phyloP scores from a whole-genome alignment of 2,888 invertebrate genomes.

The Caenorhabditis angaria region DNA sequence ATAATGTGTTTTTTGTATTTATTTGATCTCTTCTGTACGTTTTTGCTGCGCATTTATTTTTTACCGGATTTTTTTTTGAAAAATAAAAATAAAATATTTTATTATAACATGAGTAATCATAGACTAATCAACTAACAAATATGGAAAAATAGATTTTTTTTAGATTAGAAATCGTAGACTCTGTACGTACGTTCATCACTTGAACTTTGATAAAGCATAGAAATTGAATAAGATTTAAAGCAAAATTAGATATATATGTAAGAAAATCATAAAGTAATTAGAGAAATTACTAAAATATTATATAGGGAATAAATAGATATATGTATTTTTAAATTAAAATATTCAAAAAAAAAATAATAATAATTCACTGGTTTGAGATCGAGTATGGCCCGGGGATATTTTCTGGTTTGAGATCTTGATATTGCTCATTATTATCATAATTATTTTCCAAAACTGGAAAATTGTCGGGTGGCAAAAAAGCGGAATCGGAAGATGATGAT shows the following conservation, averaged over 20 bases:
- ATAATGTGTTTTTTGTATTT: slow-evolving; percentile 1
- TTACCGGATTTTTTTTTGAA: no score
- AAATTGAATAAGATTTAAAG: no score
- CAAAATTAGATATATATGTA: not conserved
- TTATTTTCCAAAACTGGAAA: not conserved
- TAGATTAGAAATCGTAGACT: slow-evolving; percentile 17
- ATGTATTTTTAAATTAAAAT: no score
- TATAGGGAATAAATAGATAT: no score
- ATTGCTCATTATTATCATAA: not conserved
- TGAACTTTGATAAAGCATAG: not conserved
- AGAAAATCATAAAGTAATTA: no score
- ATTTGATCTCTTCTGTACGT: slow-evolving; percentile 20
- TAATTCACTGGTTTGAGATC: slow-evolving; percentile 1
- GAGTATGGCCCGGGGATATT: not conserved
- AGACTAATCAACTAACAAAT: slow-evolving; percentile 10
- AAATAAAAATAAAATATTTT: slow-evolving; percentile 9
- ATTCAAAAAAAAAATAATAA: no score
- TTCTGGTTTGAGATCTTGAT: not conserved
- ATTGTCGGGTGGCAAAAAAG: not conserved
- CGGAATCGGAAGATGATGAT: not conserved
- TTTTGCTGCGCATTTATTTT: slow-evolving; percentile 9
- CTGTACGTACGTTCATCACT: slow-evolving; percentile 9
- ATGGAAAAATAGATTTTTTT: not conserved
- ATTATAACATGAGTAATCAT: not conserved
- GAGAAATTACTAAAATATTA: no score